Base-by-base conservation (phyloP, 1,140 invertebrate genomes). In the Drosophila biarmipes region DNA sequence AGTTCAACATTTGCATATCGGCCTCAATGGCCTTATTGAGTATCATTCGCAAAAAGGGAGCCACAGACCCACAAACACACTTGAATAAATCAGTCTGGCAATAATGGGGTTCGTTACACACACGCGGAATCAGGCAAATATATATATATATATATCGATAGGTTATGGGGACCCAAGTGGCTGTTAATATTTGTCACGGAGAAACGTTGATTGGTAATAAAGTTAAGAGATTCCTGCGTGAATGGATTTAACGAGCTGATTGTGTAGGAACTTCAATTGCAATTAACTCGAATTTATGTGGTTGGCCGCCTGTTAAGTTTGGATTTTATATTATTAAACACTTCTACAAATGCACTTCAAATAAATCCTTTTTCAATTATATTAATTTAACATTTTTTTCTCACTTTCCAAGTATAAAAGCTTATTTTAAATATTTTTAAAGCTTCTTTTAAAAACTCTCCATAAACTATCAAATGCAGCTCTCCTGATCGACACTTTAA, bases 1-100 rank as follows among this genome's bases (percentile, higher is more conserved):
- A 66, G 69, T 80, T 64, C 45, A 78, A 73, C 53, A 84, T 72
- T 69, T 85, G 77, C 78, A 57, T 71, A 71, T 49, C 31, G 24
- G 15, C 42, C 46, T 46, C 58, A 78, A 62, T 66, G 57, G 21
- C 54, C 63, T 38, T 29, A 42, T 56, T 24, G 48, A 67, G 49
- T 29, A 46, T 24, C 62, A 24, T 19, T 43, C 61, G 35, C n/a
- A 0, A 46, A n/a, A 51, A 27, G 21, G 34, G 15, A 27, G 4
- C 12, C 53, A 42, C 24, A 59, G 19, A 40, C 11, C 15, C 29
- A 17, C 24, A 24, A 14, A 21, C 58, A 14, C 29, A 42, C 63
- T 49, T 2, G n/a, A 27, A 34, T 7, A 53, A 51, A 42, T 53
- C 21, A 53, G 21, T 67, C 46, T 34, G 64, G 61, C 14, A 45